phyloP scores from a whole-genome alignment of 2,113 vertebrate genomes.

The Antechinus flavipes region DNA sequence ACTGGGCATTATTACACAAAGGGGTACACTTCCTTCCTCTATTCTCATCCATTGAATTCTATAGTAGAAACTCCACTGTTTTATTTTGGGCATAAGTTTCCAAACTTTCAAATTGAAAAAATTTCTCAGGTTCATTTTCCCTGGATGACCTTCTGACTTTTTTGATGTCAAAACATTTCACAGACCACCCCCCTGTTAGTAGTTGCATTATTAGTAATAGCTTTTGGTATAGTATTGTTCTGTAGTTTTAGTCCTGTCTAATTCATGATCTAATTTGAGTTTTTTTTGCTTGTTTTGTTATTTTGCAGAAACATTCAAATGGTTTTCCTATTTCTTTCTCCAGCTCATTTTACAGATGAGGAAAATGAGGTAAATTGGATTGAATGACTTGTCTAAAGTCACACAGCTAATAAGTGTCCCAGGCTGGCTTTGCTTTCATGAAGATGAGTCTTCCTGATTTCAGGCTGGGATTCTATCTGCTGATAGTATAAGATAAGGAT shows the following conservation, averaged over 20 bases:
- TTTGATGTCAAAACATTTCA: neutral
- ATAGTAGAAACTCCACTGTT: neutral
- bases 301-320: neutral
- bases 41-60: neutral
- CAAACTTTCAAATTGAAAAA: neutral
- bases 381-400: neutral
- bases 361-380: neutral
- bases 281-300: neutral
- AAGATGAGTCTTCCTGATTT: neutral
- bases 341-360: neutral
- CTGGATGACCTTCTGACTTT: neutral
- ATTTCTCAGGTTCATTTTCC: neutral
- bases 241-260: neutral
- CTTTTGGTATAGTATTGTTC: neutral
- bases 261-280: neutral
- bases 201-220: neutral
- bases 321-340: neutral
- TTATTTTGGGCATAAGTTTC: neutral
- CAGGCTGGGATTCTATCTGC: no score
- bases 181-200: neutral
- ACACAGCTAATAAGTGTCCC: neutral
- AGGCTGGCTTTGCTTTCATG: neutral
- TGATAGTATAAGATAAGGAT: neutral
- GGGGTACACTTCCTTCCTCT: neutral
- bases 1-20: neutral